Percentiles rank a stretch among this genome's conserved stretches.
These are phyloP conservation scores for Chaetodon trifasciatus DNA, from an alignment of 2,797 vertebrate species.

Conservation along the genomic window DNA sequence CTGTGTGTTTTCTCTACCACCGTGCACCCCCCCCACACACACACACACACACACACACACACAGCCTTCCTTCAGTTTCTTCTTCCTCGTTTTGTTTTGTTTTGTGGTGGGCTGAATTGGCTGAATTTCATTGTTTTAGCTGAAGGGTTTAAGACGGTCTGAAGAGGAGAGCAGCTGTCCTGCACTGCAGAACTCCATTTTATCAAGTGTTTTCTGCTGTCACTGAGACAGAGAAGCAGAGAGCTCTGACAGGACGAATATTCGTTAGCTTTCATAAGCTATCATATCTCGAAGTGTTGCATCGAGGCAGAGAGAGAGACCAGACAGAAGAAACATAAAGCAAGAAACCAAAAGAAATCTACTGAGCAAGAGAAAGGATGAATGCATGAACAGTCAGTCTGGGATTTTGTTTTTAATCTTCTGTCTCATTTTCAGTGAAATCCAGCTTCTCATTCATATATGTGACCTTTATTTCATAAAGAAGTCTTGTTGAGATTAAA, in stretches of 20 bases:
- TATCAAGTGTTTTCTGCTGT: neutral
- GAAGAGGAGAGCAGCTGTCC: conserved; percentile 76
- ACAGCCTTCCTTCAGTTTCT: conserved; percentile 17
- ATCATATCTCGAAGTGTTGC: fast-evolving
- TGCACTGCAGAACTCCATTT: neutral
- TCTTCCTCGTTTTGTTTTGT: conserved; percentile 19
- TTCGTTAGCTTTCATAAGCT: neutral
- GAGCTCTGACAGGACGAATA: neutral
- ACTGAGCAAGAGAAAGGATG: neutral
- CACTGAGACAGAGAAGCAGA: neutral
- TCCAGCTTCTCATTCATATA: no score
- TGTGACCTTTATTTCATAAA: no score
- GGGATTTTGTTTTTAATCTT: no score
- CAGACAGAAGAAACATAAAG: neutral
- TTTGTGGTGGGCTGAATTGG: conserved; percentile 58
- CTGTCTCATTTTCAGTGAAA: no score
- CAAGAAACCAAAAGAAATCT: neutral
- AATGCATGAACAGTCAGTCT: no score
- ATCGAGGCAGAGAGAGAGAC: neutral
- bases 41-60: neutral
- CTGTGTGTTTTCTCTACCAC: conserved; percentile 62
- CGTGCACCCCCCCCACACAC: no score
- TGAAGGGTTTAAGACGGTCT: conserved; percentile 59
- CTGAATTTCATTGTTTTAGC: conserved; percentile 75
- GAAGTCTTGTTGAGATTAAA: no score